phyloP scores from a whole-genome alignment of 1,140 invertebrate genomes.

The Cotesia chilonis region DNA sequence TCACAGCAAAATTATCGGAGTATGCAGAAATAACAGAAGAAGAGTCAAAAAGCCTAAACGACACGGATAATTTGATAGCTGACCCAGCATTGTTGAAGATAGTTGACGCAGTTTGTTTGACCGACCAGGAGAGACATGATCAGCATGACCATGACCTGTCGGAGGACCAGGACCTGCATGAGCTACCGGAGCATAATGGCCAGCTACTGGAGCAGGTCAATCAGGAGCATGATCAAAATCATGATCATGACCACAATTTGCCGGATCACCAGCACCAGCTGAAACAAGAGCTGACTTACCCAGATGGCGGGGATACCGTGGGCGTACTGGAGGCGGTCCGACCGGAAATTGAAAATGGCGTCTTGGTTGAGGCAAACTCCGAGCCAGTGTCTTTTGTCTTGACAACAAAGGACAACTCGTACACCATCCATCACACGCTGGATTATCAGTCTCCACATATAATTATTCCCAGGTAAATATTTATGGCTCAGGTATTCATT shows the following conservation, averaged over 20 bases:
- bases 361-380: constrained; percentile 48
- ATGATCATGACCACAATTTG: constrained; percentile 33
- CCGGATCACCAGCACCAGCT: constrained; percentile 45
- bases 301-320: constrained; percentile 56
- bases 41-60: no score
- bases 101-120: no score
- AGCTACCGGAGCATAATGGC: constrained; percentile 38
- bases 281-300: constrained; percentile 47
- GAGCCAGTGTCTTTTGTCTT: constrained; percentile 42
- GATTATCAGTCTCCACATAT: constrained; percentile 44
- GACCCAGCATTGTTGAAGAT: no score
- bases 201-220: constrained; percentile 8
- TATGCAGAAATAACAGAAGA: no score
- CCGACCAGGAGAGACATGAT: no score
- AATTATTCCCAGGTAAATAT: constrained; percentile 48
- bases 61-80: no score
- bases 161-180: background rate
- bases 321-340: constrained; percentile 63
- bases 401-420: constrained; percentile 38
- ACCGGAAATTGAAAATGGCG: constrained; percentile 64
- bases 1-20: background rate
- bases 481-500: background rate
- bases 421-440: constrained; percentile 44
- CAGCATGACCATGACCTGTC: no score
- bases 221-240: background rate